Base-by-base conservation (phyloP, 2,113 vertebrate genomes). In the Haemorhous mexicanus region DNA sequence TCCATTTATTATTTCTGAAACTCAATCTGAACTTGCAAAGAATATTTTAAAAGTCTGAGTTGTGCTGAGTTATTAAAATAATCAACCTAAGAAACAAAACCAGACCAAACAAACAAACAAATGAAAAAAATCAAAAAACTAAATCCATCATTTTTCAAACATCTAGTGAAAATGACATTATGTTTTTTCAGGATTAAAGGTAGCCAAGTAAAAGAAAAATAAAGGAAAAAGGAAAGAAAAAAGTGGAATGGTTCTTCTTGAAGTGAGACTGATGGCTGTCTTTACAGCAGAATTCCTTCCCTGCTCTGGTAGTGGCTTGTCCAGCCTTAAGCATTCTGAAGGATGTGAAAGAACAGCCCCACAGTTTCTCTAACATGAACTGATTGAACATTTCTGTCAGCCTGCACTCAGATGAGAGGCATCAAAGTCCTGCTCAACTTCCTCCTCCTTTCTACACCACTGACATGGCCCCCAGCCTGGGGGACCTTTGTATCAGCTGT, bases 81-180 rank as follows among this genome's bases (percentile, higher is more conserved):
- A 32, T 12, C n/a, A 55, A 61, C 10, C 4, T 28, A 23, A 6
- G 11, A 73, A 39, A 26, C 7, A 46, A 69, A 78, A 47, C 3
- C 16, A 35, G 16, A 56, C 8, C 17, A 64, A 64, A 37, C 14
- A 43, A 77, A 35, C 4, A 35, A 63, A 22, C 0, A 20, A 28
- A n/a, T 2, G 1, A 6, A 9, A 35, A 26, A 33, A n/a, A 13
- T 7, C 1, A 35, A 35, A 18, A 5, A 41, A 17, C 7, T 7
- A 37, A 30, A 16, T 11, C 7, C 3, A 47, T n/a, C 4, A 5
- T 41, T 63, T 64, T 43, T 15, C 13, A 32, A 18, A 5, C 0
- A 41, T 7, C 5, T 23, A 13, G 8, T 73, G 27, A 83, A 90
- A 87, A 63, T 1, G 0, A 2, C 2, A 6, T 33, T 41, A 5